Evolutionary conservation across 2,113 vertebrate species (phyloP), one percentile per base, ranked within the genome.

Genomic region (Lepisosteus osseus): DNA sequence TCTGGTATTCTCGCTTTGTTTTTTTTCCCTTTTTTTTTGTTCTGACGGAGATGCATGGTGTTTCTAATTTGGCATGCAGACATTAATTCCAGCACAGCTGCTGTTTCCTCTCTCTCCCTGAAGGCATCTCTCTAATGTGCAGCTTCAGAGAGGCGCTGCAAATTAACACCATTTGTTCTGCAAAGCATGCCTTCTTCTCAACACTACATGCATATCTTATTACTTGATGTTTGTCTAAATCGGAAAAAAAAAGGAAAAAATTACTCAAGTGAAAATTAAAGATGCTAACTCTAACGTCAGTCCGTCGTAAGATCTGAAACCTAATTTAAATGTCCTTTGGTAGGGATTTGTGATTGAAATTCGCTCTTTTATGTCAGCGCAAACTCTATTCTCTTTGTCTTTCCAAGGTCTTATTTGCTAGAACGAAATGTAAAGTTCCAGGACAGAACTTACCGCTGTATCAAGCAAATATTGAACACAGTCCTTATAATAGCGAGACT

Each of bases 101-200:
- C 92, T 81, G 84, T 87, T 82, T 82, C 72, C 78, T 80, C 86
- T 80, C 88, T 86, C 83, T 89, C 93, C 95, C 92, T 87, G 86
- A 94, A 93, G 94, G 94, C 94, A 87, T 92, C 86, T 90, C 79
- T 90, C 92, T 90, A 90, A 93, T 92, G 90, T 91, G 88, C 92
- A 84, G 93, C 93, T 95, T 95, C 84, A 88, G 91, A 95, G 93
- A 93, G 92, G 85, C 82, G 80, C 93, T 88, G 92, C 92, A 94
- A 92, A 95, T 95, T 93, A 96, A 94, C 94, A 94, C 95, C 93
- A 93, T 96, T 96, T 95, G 94, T 95, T 96, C 93, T 95, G 91
- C 89, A 77, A 93, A 95, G 92, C 91, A 92, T 93, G 93, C 88
- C 92, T 92, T 91, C 88, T 94, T 91, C 90, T 90, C 90, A 88